phyloP scores from a whole-genome alignment of 1,140 invertebrate genomes.

The Littorina saxatilis region DNA sequence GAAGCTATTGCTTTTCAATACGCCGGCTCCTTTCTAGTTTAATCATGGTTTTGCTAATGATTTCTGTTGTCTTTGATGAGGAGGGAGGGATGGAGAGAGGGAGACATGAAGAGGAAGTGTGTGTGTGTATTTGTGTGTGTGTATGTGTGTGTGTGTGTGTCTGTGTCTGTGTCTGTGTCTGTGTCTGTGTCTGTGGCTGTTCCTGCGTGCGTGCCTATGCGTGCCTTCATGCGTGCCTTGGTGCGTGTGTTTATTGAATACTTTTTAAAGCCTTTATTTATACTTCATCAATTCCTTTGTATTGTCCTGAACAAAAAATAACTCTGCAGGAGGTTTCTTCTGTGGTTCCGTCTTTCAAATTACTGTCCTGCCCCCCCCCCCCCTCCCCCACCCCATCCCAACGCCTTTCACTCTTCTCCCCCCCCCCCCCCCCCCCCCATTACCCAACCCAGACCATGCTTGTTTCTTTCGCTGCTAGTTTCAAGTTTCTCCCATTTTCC shows the following conservation, averaged over 20 bases:
- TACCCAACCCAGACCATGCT: too few species aligned
- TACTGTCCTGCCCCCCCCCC: constrained; percentile 12
- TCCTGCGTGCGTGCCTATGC: not conserved
- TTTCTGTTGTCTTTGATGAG: too few species aligned
- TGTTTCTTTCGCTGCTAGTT: too few species aligned
- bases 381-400: constrained; percentile 19
- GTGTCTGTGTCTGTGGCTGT: not conserved
- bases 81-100: too few species aligned
- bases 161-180: not conserved
- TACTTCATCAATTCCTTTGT: too few species aligned
- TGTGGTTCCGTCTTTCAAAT: not conserved
- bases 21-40: too few species aligned
- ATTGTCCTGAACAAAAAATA: too few species aligned
- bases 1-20: too few species aligned
- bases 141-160: constrained; percentile 21
- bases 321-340: not conserved
- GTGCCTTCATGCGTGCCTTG: not conserved
- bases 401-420: constrained; percentile 8
- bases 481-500: too few species aligned
- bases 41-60: too few species aligned
- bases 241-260: not conserved
- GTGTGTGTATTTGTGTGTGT: constrained; percentile 14
- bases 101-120: not conserved
- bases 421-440: not conserved
- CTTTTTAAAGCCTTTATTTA: too few species aligned